Evolutionary conservation across 2,113 vertebrate genomes (phyloP), one percentile per base, ranked within the genome.

Genomic region (Campylorhamphus procurvoides): DNA sequence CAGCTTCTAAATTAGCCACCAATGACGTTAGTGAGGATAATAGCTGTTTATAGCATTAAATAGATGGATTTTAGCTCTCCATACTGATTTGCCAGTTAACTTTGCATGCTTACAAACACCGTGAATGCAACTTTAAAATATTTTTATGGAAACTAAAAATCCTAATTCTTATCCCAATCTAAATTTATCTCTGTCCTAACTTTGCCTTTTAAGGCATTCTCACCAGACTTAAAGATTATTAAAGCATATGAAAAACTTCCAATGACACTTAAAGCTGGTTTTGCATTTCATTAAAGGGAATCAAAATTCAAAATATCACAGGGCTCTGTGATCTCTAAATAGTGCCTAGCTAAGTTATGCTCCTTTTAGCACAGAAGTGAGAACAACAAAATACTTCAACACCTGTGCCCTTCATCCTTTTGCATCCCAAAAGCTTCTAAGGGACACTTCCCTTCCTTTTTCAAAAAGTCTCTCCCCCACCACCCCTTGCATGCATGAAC

Each of bases 201-300:
- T 89, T 74, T 59, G 11, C 25, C n/a, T 95, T 84, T 84, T 72
- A 84, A 89, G 44, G 35, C n/a, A 64, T 35, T 84, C 63, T 64
- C 44, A 52, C 12, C 52, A 82, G 33, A 37, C 31, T 60, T 33
- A 62, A 72, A 85, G 24, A 7, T 33, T 24, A 64, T 64, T 49
- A 79, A 87, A 71, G 39, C 11, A 35, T 17, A 50, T 13, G 23
- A 74, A 22, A 78, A 77, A 74, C 28, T 74, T 60, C 35, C 20
- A 49, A 1, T 4, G 60, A 56, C 1, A 52, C 52, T 68, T 50
- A 86, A 60, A 84, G 37, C 18, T 64, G 44, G 1, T 63, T 71
- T 23, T 84, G 24, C 31, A 80, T 84, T 76, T 89, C 8, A 69
- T 56, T 69, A 46, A 72, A 87, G 88, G 56, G 3, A 79, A 92